A percentile compares a stretch with the other conserved stretches of the same genome.
Evolutionary conservation across 1,140 invertebrate genomes (phyloP).

Genomic region (Sinonovacula constricta): DNA sequence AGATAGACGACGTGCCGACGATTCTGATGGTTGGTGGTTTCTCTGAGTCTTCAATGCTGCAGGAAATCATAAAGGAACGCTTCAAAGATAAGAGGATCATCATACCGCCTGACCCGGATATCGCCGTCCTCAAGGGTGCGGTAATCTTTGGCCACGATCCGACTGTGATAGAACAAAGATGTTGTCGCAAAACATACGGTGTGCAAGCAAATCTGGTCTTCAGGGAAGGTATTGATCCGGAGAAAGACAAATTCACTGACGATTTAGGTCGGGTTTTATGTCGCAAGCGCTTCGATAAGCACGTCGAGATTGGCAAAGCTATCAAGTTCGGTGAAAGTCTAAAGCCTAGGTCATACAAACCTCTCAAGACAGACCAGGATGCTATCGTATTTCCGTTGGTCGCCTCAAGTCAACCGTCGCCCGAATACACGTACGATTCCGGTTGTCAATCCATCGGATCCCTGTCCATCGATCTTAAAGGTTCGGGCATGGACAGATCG

Average conservation of each 20-base stretch:
- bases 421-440: constrained; percentile 17
- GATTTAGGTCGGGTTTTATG: constrained; percentile 23
- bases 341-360: constrained; percentile 2
- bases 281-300: constrained; percentile 29
- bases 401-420: constrained; percentile 11
- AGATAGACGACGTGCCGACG: constrained; percentile 3
- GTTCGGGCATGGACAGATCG: constrained; percentile 9
- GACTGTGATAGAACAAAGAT: constrained; percentile 17
- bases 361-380: constrained; percentile 4
- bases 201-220: constrained; percentile 6
- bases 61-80: constrained; percentile 17
- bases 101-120: constrained; percentile 37
- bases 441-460: constrained; percentile 15
- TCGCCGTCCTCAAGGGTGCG: constrained; percentile 56
- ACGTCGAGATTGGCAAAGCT: constrained; percentile 22
- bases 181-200: constrained; percentile 47
- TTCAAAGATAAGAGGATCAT: constrained; percentile 37
- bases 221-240: constrained; percentile 24
- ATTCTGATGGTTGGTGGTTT: constrained; percentile 57
- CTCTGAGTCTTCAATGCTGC: constrained; percentile 46
- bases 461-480: constrained; percentile 21
- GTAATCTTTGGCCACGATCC: constrained; percentile 53
- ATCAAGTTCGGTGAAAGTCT: constrained; percentile 20
- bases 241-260: constrained; percentile 1
- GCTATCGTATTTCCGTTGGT: constrained; percentile 2